A percentile compares a stretch with the other conserved stretches of the same genome.
Conservation (phyloP, 2,888 invertebrate species). For the Phyllotreta striolata region DNA sequence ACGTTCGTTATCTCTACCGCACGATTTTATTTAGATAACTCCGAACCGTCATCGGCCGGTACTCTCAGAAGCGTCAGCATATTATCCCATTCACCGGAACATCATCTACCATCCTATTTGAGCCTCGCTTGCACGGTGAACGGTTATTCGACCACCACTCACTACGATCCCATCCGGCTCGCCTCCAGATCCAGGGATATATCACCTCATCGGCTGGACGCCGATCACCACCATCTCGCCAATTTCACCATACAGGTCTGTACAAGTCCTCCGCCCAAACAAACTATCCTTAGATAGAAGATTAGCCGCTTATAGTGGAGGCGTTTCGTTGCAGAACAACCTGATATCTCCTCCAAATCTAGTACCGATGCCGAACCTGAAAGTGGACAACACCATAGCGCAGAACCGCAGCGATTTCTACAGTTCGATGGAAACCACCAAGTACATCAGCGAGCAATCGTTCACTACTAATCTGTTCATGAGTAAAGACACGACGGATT, state of each 20-base stretch:
- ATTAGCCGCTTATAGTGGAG: constrained; percentile 4
- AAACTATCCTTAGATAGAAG: background rate
- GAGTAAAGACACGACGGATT: constrained; percentile 54
- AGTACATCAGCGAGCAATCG: constrained; percentile 48
- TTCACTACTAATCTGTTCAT: constrained; percentile 50
- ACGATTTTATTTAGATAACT: constrained; percentile 61
- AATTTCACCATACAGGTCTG: constrained; percentile 14
- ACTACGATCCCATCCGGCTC: constrained; percentile 80
- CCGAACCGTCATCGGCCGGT: constrained; percentile 62
- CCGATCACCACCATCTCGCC: constrained; percentile 40
- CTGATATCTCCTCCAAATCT: constrained; percentile 60
- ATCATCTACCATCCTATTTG: constrained; percentile 85
- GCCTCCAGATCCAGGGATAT: constrained; percentile 69
- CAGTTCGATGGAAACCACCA: constrained; percentile 49
- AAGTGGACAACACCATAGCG: constrained; percentile 49
- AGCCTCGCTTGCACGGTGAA: constrained; percentile 90
- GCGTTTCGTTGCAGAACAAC: constrained; percentile 53
- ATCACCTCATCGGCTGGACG: constrained; percentile 70
- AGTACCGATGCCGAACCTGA: constrained; percentile 53
- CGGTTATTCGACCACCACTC: constrained; percentile 86
- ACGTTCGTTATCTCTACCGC: background rate
- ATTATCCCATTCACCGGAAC: constrained; percentile 47
- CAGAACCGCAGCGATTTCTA: constrained; percentile 31
- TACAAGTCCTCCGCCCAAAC: constrained; percentile 3
- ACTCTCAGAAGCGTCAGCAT: constrained; percentile 64